phyloP scores from a whole-genome alignment of 2,113 vertebrate species.

The Poicephalus meyeri region DNA sequence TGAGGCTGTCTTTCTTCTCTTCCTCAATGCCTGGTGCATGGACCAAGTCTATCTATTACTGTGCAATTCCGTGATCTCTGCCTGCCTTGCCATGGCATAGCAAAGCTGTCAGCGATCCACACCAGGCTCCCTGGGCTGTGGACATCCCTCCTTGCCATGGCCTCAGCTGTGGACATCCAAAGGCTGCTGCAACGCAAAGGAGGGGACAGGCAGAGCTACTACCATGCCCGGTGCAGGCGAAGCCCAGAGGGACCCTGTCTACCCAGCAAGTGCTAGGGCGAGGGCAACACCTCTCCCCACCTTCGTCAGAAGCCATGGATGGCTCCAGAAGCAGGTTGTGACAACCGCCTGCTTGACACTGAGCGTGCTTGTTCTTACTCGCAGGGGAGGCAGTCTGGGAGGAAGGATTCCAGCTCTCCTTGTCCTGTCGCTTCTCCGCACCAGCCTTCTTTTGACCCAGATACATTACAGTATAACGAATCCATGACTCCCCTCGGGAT shows the following conservation, averaged over 20 bases:
- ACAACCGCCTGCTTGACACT: neutral
- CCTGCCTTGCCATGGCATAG: neutral
- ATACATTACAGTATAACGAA: neutral
- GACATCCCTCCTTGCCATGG: neutral
- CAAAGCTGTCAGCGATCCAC: neutral
- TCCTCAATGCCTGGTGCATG: neutral
- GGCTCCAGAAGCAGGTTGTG: neutral
- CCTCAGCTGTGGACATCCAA: neutral
- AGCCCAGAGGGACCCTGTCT: neutral
- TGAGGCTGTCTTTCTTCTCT: neutral
- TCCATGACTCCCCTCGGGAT: neutral
- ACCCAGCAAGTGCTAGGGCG: neutral
- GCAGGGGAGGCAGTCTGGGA: neutral
- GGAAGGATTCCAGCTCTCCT: neutral
- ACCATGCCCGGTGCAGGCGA: no score
- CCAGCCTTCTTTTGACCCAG: conserved; percentile 23
- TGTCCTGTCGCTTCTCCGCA: neutral
- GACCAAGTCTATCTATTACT: neutral
- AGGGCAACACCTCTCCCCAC: neutral
- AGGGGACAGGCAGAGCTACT: neutral
- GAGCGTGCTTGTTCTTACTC: neutral
- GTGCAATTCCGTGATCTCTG: neutral
- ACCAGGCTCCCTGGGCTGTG: neutral
- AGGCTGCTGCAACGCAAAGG: neutral
- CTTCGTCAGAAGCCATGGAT: neutral